Evolutionary conservation across 2,888 invertebrate genomes (phyloP), one percentile per base, ranked within the genome.

Genomic region (Lasioglossum oenotherae): DNA sequence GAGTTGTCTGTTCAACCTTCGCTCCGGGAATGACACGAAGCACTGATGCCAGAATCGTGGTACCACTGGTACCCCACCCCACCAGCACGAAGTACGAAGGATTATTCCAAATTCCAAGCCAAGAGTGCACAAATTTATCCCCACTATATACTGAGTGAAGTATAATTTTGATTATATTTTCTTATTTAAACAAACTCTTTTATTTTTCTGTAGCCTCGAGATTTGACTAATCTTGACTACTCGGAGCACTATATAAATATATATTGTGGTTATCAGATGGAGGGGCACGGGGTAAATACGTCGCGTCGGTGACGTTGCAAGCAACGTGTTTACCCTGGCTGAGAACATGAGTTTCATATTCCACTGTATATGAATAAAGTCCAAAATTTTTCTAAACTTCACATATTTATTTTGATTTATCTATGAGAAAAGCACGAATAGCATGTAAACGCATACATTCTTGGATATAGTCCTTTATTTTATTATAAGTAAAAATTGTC

Each of bases 401-500:
- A 27, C 12, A 12, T 35, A 10, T 74, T 2, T 4, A 23, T 4
- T 23, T 31, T 1, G 49, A 5, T 35, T 53, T 35, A 74, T 53
- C 12, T 16, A 74, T 14, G 16, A 31, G 6, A 31, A 8, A 31
- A 12, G 35, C 69, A 67, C 5, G 19, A 19, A 78, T 1, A 77
- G 19, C n/a, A 76, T 35, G 3, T 35, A n/a, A n/a, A 67, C 2
- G 12, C 41, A 1, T 3, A 31, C 2, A 38, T 49, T 12, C 5
- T 57, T 16, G 12, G 27, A 78, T 49, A 38, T 44, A 78, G 41
- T 78, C 8, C 38, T 71, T 72, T 78, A 78, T 72, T 72, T 44
- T 41, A 41, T 38, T 19, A 4, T 53, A 41, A 41, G 12, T 10
- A 1, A 41, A 41, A 41, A 41, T 41, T 41, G 41, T 41, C 10